Evolutionary conservation across 2,113 vertebrate genomes (phyloP), one percentile per base, ranked within the genome.

Genomic region (Chloropsis hardwickii): DNA sequence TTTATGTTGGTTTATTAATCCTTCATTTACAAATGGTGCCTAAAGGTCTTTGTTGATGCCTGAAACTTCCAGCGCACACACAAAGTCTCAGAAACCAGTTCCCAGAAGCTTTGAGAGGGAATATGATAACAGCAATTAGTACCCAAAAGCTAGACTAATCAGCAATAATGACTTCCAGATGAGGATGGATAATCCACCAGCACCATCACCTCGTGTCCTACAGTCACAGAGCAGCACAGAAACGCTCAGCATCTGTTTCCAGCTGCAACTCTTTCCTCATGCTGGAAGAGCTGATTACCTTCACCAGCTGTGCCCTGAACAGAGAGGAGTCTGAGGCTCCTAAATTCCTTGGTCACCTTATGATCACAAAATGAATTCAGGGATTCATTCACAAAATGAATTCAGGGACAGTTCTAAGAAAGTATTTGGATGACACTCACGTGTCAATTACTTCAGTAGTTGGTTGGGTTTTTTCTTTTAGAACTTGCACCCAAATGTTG

Each of bases 151-250:
- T 16, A 56, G 77, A 11, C 56, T 95, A 67, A 89, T 94, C 78
- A 91, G 37, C 24, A 86, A 1, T 57, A 87, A 92, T 53, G 31
- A 76, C 33, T 95, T 91, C 89, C 86, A 95, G 88, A 72, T 1
- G 9, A 79, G 91, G 77, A 74, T 2, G 2, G 47, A 70, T 35
- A 42, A 71, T 21, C 40, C 53, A 48, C 42, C 45, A 76, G 23
- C 2, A 0, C 61, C 53, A 48, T 81, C 33, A 53, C 37, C 76
- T 88, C 3, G 0, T 40, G 60, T 84, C 31, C 31, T 51, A 1
- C 31, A 56, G 53, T 27, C 44, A 47, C 9, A 77, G 42, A 44
- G 37, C 71, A 88, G 58, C 51, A 33, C 14, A 86, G 79, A 61
- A 80, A 64, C 1, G 4, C 47, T 81, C 72, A 66, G 51, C 2